phyloP scores from a whole-genome alignment of 2,888 invertebrate species.

The Linnaemya tessellans region DNA sequence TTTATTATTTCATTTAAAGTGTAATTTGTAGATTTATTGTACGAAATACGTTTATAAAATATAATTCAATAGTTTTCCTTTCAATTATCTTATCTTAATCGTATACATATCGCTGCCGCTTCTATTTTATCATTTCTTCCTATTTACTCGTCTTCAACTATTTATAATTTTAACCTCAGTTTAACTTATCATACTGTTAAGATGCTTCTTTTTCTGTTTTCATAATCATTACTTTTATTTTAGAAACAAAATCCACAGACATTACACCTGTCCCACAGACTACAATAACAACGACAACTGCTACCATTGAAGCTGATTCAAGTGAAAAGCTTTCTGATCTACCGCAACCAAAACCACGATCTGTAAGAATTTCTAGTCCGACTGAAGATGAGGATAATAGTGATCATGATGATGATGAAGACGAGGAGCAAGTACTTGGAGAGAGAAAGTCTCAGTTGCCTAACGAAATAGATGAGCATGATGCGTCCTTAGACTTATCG shows the following conservation, averaged over 20 bases:
- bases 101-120: not conserved
- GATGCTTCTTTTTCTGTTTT: slow-evolving; percentile 81
- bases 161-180: slow-evolving; percentile 75
- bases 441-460: not conserved
- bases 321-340: slow-evolving; percentile 69
- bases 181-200: slow-evolving; percentile 73
- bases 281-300: slow-evolving; percentile 71
- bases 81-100: too few species aligned
- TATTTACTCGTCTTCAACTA: slow-evolving; percentile 35
- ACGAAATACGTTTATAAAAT: not conserved
- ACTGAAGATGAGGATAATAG: slow-evolving; percentile 64
- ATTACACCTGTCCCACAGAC: slow-evolving; percentile 79
- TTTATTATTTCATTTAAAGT: too few species aligned
- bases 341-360: slow-evolving; percentile 85
- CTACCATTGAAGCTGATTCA: slow-evolving; percentile 27
- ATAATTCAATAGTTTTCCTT: not conserved
- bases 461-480: slow-evolving; percentile 48
- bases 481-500: slow-evolving; percentile 8
- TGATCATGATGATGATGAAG: not conserved
- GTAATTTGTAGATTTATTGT: not conserved
- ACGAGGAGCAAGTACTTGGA: slow-evolving; percentile 20
- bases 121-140: not conserved
- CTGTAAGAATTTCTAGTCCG: slow-evolving; percentile 79
- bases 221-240: slow-evolving; percentile 83
- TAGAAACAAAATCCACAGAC: slow-evolving; percentile 82